Base-by-base conservation (phyloP, 1,140 invertebrate species). In the Glossosoma conforme region DNA sequence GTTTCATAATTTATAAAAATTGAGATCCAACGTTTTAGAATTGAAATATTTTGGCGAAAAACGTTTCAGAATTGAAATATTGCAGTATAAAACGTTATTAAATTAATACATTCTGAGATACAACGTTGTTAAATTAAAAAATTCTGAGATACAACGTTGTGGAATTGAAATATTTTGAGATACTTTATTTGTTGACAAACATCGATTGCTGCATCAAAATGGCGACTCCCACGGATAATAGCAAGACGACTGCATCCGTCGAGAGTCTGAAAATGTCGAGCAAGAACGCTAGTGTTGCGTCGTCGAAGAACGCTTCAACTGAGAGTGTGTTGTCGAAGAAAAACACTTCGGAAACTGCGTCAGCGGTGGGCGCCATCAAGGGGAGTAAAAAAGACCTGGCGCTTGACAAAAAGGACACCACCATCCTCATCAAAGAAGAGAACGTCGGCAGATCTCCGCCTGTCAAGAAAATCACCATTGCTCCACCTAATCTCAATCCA, bases 391-490 rank as follows among this genome's bases (percentile, higher is more conserved):
- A 73, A 62, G 72, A 72, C 25, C 59, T 75, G n/a, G 15, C 38
- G 6, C 37, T 71, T 17, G 52, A 52, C 22, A 54, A 68, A 61
- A 14, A 72, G 50, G 72, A 74, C 44, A 69, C 69, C 6, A 69
- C 69, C 53, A 67, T 74, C n/a, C 69, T 74, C 36, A 71, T 74
- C 37, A 63, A 70, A 17, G 72, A 75, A 25, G 72, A 75, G n/a
- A 42, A 11, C 1, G 63, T 69, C 20, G 48, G 70, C 14, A 55
- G 66, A 11, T 73, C 70, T 1, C 72, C 72, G 2, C 68, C 72
- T 2, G 69, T 73, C 45, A 75, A 75, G 64, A 75, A 75, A 56
- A 69, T 73, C 8, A 61, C 72, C 0, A 66, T 72, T 64, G 49
- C 38, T 10, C 68, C 72, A 3, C 68, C 70, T 3, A 59, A 62